A percentile compares a stretch with the other conserved stretches of the same genome.
Conservation (phyloP, 2,888 invertebrate genomes). For the Phalera bucephala region DNA sequence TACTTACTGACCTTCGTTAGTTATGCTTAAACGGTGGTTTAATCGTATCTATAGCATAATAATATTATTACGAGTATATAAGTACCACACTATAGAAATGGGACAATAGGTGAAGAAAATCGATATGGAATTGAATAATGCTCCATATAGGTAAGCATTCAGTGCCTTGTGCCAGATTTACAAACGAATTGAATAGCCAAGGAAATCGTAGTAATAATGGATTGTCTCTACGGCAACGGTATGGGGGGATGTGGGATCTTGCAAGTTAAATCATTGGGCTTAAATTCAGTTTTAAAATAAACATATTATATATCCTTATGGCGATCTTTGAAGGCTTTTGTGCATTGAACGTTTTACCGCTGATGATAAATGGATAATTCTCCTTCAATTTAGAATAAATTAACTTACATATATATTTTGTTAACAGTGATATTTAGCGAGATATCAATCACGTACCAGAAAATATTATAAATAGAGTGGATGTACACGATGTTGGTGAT, state of each 20-base stretch:
- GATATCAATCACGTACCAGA: too few relatives aligned
- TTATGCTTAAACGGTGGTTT: too few relatives aligned
- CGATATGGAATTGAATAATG: slow-evolving; percentile 4
- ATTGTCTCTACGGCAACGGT: background rate
- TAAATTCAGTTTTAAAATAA: background rate
- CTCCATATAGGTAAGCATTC: background rate
- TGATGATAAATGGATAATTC: background rate
- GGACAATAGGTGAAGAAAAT: slow-evolving; percentile 11
- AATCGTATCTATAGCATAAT: too few relatives aligned
- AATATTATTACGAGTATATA: background rate
- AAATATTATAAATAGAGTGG: too few relatives aligned
- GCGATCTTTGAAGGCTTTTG: too few relatives aligned
- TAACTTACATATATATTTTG: too few relatives aligned
- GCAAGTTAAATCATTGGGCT: background rate
- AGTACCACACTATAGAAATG: slow-evolving; percentile 2
- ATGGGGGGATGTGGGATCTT: background rate
- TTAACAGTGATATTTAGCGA: too few relatives aligned
- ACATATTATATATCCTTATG: too few relatives aligned
- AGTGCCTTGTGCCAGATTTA: background rate
- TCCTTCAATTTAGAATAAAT: too few relatives aligned
- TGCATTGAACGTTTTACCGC: too few relatives aligned
- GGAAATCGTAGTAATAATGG: background rate
- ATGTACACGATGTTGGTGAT: too few relatives aligned
- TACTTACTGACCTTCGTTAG: too few relatives aligned
- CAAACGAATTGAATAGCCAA: background rate